Evolutionary conservation across 2,797 vertebrate species (phyloP), one percentile per base, ranked within the genome.

Genomic region (Poeciliopsis turneri): DNA sequence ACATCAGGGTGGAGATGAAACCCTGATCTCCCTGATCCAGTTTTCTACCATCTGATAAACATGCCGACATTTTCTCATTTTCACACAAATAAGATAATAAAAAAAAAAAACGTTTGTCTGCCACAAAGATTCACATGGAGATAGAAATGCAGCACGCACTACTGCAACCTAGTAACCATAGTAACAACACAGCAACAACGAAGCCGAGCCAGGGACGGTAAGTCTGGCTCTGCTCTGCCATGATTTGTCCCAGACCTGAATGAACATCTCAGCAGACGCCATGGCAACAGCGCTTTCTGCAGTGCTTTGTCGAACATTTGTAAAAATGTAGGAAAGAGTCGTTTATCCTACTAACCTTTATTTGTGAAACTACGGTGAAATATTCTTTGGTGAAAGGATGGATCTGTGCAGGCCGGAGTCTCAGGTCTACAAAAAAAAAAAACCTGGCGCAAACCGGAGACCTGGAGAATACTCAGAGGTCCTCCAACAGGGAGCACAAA

Each of bases 161-260:
- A 1, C 84, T 80, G 79, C 68, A 72, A 84, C 64, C 53, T 55
- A 76, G 91, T 91, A 84, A 81, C 90, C 90, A 88, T 89, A 86
- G 90, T 46, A 90, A 93, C 90, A 79, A 64, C 72, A 74, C 81
- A 61, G 12, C 74, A 64, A 73, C 23, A 16, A 73, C 1, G 33
- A 36, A 1, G 7, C 53, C 12, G 57, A 57, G 76, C n/a, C 68
- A 73, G 2, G 20, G 61, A 76, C 0, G n/a, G 68, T 83, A 75
- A 69, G 86, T 79, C 45, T 51, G 61, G 74, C 7, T 78, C 76
- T 55, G 43, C 68, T 71, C 25, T 39, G 9, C 20, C 46, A 33
- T 4, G 57, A 75, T 84, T 36, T 45, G 33, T 81, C 72, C 36
- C 4, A 18, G 36, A 33, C 15, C 39, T 36, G 13, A 70, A 66